Evolutionary conservation across 2,797 vertebrate genomes (phyloP), one percentile per base, ranked within the genome.

Genomic region (Phataginus tricuspis): DNA sequence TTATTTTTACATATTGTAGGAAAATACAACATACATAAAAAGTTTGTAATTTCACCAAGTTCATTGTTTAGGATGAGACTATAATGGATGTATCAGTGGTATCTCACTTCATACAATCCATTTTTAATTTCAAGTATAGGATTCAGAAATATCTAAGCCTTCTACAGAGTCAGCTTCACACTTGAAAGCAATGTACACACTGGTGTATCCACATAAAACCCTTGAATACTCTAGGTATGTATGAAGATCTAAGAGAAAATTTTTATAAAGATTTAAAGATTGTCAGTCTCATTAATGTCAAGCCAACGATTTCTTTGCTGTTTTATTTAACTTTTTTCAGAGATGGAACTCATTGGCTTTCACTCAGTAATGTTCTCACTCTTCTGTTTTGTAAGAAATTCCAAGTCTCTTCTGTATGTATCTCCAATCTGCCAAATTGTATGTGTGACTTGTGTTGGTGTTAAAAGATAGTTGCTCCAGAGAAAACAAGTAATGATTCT

Each of bases 401-500:
- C 88, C 72, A 94, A 94, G 83, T 94, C 91, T 94, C 80, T 96
- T 96, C 88, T 96, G 42, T 91, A 71, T 92, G 64, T 79, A 92
- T 96, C 95, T 97, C 96, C 87, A 96, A 93, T 95, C 93, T 96
- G 74, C 96, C 96, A 95, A 82, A 96, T 63, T 95, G 79, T 93
- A 72, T 94, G 89, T 86, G 94, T 94, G 93, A 86, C 86, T 92
- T 93, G 78, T 94, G 91, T 91, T 96, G 86, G 86, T 91, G 95
- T 96, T 95, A 90, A 94, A 93, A 97, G 86, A 92, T 90, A 94
- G 89, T 96, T 97, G 95, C 97, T 97, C 83, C 45, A 45, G 45
- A 45, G 45, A 45, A 45, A 45, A 45, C 45, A 45, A 45, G 45
- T 45, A 45, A 45, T 45, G 45, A 45, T 12, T 45, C 45, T 45